phyloP scores from a whole-genome alignment of 1,140 invertebrate genomes.

The Diuraphis noxia region DNA sequence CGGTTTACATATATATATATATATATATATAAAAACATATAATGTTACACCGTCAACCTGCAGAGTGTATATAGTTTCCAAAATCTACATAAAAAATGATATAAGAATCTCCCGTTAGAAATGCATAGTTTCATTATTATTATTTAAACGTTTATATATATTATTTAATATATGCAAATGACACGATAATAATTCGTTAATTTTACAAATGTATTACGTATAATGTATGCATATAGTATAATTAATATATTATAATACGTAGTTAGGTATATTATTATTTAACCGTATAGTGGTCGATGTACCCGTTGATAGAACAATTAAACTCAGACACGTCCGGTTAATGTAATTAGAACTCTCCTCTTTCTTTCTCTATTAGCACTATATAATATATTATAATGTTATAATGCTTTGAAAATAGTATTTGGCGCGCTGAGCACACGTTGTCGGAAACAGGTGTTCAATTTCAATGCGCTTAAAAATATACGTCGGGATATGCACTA shows the following conservation, averaged over 20 bases:
- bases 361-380: conserved; percentile 3
- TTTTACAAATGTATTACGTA: not conserved
- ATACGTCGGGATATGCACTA: not conserved
- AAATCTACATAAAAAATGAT: not conserved
- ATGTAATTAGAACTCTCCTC: not conserved
- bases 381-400: not conserved
- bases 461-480: not conserved
- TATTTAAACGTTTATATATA: not conserved
- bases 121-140: not conserved
- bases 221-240: not conserved
- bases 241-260: not conserved
- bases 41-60: not conserved
- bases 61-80: not conserved
- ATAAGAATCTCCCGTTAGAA: not conserved
- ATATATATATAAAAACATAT: too few species aligned
- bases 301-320: not conserved
- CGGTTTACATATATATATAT: not conserved
- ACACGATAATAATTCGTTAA: not conserved
- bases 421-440: not conserved
- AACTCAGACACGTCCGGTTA: conserved; percentile 22
- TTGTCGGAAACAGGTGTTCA: conserved; percentile 23
- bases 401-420: not conserved
- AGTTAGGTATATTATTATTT: not conserved
- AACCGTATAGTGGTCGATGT: not conserved
- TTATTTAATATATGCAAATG: conserved; percentile 8